Percentiles rank a stretch among this genome's conserved stretches.
phyloP scores from a whole-genome alignment of 2,888 invertebrate genomes.

The Clanis bilineata region DNA sequence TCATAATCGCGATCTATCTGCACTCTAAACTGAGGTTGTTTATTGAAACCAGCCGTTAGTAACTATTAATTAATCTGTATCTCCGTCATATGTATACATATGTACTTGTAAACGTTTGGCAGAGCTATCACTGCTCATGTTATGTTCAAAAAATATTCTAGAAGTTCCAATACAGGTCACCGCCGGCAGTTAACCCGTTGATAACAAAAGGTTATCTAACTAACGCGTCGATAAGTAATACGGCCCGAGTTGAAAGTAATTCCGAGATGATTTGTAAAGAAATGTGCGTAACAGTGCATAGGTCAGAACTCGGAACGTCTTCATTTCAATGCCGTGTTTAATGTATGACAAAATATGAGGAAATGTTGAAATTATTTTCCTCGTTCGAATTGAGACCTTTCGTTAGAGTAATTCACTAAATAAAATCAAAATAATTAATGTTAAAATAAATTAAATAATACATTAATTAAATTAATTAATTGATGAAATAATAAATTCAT shows the following conservation, averaged over 20 bases:
- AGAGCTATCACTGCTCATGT: no score
- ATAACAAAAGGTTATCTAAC: conserved; percentile 23
- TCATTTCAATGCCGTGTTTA: not conserved
- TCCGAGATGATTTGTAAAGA: not conserved
- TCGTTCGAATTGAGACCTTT: no score
- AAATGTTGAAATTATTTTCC: no score
- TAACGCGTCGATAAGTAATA: not conserved
- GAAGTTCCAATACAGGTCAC: conserved; percentile 1
- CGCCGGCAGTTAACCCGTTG: conserved; percentile 13
- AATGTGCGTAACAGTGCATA: not conserved
- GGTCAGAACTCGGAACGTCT: not conserved
- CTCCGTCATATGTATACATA: not conserved
- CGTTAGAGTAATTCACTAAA: no score
- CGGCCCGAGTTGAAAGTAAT: not conserved
- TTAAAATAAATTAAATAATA: no score
- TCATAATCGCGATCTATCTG: no score
- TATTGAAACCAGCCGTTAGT: no score
- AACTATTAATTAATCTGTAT: not conserved
- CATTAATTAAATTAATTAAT: no score
- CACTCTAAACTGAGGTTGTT: no score
- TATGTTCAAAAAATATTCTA: not conserved
- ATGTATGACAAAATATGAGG: not conserved
- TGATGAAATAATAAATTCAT: no score
- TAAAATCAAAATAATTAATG: no score
- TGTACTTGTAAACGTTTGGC: not conserved